Evolutionary conservation across 2,113 vertebrate genomes (phyloP), one percentile per base, ranked within the genome.

Genomic region (Semicossyphus pulcher): DNA sequence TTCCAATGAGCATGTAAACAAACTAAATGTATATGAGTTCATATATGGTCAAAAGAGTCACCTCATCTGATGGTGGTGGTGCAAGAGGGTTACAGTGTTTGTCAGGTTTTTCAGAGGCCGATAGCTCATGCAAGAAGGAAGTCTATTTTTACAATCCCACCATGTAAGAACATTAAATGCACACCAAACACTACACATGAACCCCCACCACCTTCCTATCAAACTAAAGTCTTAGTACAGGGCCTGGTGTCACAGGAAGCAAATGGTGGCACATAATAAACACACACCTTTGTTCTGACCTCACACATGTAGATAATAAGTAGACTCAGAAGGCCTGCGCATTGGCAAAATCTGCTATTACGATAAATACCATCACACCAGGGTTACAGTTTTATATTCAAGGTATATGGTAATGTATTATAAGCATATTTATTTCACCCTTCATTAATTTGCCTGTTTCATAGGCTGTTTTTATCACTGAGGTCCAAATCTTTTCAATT

Each of bases 81-180:
- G 48, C 26, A 29, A 10, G 3, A 29, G 7, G 9, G n/a, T n/a
- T n/a, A 16, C 1, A n/a, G 1, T 15, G 29, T 21, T 37, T n/a
- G 5, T 32, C 2, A 14, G 10, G 23, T 58, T 52, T 52, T 18
- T 52, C 25, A 71, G 9, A 52, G 7, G 45, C 34, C 1, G 1
- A 39, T 42, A 10, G 15, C 41, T 34, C 12, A 34, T 2, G n/a
- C 10, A 20, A 4, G 12, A 12, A 72, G 57, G 66, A 80, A 54
- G 31, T 56, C 64, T 76, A 70, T 63, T 79, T 79, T 66, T 62
- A 62, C 5, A 49, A 10, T 8, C 1, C 14, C 11, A 41, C 29
- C 10, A 8, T 48, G 18, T 34, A 15, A 42, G 41, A 58, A 71
- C 34, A n/a, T 66, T 29, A 11, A n/a, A 0, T 10, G 25, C 10